Base-by-base conservation (phyloP, 1,140 invertebrate genomes). In the Heliconius congener region DNA sequence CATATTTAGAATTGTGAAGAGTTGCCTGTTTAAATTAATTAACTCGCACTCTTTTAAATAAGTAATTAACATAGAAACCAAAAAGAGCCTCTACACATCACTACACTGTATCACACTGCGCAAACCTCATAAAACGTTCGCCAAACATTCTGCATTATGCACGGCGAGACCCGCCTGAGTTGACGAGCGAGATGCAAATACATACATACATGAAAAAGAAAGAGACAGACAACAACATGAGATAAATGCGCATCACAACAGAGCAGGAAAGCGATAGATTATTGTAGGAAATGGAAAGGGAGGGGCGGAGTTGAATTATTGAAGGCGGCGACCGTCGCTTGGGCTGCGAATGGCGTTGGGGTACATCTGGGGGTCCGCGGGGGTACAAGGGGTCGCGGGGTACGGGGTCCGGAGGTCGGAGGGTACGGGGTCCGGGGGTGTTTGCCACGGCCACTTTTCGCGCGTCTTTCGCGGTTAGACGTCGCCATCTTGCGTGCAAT, bases 71-170 rank as follows among this genome's bases (percentile, higher is more conserved):
- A 52, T 52, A 0, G 30, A 60, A 74, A 74, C 30, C 71, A 19
- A 71, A 37, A 16, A 70, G 19, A 55, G 34, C 81, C 86, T 88
- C 88, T 91, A 73, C 46, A 13, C 23, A 9, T 18, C 16, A 23
- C 76, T 89, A 86, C 87, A 87, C 91, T 92, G 81, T 84, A 42
- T 70, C 72, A 30, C 79, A 83, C 82, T 90, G 88, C 85, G 87
- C 91, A 92, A 92, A 91, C 91, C 83, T 90, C 86, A 86, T 91
- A 89, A 92, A 93, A 86, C 82, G 85, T 87, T 90, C 85, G 86
- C 77, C 89, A 92, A 93, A 93, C 89, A 93, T 81, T 74, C 83
- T 93, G 88, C 85, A 92, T 92, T 89, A 92, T 92, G 86, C 86
- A 82, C 77, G 57, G 72, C 77, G 73, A 81, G 86, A 86, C 87